Conservation (phyloP, 2,888 invertebrate species). For the Hartigia nigra region DNA sequence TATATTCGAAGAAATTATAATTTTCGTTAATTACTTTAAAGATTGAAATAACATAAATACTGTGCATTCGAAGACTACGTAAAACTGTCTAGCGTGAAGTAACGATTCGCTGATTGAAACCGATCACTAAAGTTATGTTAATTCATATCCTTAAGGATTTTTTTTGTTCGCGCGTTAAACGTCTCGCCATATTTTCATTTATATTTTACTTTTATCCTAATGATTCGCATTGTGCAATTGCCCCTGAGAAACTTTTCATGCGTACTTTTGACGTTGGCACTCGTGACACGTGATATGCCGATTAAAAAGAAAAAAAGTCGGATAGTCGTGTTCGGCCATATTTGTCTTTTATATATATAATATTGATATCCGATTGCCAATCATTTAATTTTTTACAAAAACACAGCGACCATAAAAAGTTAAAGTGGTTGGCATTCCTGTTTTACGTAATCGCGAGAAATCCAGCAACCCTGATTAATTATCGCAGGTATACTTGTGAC, state of each 20-base stretch:
- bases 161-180: conserved; percentile 20
- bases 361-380: conserved; percentile 37
- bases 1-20: neutral
- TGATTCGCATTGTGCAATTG: conserved; percentile 19
- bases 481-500: neutral
- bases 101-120: conserved; percentile 11
- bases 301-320: neutral
- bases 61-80: conserved; percentile 39
- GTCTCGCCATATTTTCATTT: conserved; percentile 30
- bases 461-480: neutral
- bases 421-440: conserved; percentile 47
- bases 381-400: conserved; percentile 55
- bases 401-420: conserved; percentile 54
- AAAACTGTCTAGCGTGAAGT: conserved; percentile 33
- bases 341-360: neutral
- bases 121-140: conserved; percentile 41
- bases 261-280: neutral
- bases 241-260: conserved; percentile 31
- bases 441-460: neutral
- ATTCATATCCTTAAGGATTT: conserved; percentile 28
- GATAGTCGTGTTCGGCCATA: neutral
- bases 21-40: neutral
- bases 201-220: conserved; percentile 27
- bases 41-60: conserved; percentile 42
- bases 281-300: neutral